A percentile compares a stretch with the other conserved stretches of the same genome.
phyloP scores from a whole-genome alignment of 1,140 invertebrate genomes.

The Mya arenaria region DNA sequence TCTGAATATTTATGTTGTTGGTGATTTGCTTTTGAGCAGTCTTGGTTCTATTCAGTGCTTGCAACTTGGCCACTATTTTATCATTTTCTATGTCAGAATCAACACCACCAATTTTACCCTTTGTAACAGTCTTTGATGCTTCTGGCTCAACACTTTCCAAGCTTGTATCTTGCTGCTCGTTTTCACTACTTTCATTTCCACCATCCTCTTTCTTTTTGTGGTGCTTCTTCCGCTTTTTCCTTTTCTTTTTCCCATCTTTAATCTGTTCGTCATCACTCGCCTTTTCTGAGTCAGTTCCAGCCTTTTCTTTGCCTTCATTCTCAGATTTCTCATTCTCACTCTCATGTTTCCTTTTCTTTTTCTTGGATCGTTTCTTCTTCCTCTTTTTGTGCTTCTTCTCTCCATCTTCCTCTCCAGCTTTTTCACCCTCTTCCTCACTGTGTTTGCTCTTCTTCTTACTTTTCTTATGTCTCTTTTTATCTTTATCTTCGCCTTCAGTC shows the following conservation, averaged over 20 bases:
- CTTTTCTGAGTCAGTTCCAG: constrained; percentile 48
- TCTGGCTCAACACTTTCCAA: background rate
- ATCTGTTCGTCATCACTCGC: constrained; percentile 46
- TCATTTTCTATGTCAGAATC: constrained; percentile 51
- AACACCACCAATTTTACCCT: constrained; percentile 42
- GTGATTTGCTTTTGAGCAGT: constrained; percentile 26
- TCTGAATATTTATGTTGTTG: constrained; percentile 11
- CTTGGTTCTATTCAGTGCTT: constrained; percentile 51
- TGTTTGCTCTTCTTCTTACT: constrained; percentile 56
- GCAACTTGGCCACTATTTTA: constrained; percentile 45
- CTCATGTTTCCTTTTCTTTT: constrained; percentile 58
- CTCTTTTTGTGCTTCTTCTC: constrained; percentile 54
- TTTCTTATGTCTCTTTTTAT: constrained; percentile 63
- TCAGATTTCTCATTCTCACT: constrained; percentile 59
- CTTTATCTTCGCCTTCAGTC: constrained; percentile 46
- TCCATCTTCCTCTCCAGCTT: constrained; percentile 49
- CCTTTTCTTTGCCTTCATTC: constrained; percentile 57
- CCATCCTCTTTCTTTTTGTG: constrained; percentile 45
- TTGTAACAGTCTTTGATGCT: background rate
- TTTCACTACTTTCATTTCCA: constrained; percentile 44
- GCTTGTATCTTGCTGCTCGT: constrained; percentile 44
- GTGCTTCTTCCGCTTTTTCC: constrained; percentile 50
- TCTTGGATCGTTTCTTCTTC: constrained; percentile 51
- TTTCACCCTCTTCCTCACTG: constrained; percentile 52
- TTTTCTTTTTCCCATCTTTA: constrained; percentile 57